Evolutionary conservation across 2,113 vertebrate genomes (phyloP), one percentile per base, ranked within the genome.

Genomic region (Corynorhinus townsendii): DNA sequence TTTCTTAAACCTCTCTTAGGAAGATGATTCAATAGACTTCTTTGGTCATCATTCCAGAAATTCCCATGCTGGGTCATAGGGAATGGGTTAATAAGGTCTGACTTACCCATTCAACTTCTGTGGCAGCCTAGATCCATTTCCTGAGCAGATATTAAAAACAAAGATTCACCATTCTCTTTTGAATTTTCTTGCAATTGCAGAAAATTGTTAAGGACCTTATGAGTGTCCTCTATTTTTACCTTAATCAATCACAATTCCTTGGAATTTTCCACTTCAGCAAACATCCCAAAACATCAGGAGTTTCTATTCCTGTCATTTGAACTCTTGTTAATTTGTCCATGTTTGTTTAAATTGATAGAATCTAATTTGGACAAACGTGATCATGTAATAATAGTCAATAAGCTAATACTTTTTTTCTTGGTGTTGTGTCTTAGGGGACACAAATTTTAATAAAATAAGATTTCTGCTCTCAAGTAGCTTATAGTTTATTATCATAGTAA

Each of bases 1-100:
- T 95, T 90, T 95, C 59, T 97, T 59, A 95, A 93, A 71, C 26
- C 80, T 75, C 73, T 89, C 26, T 90, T 80, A 68, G 66, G 76
- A 83, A 94, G 35, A 76, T 9, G 43, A 89, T 85, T 84, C 59
- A 89, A 24, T 68, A 72, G n/a, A 43, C 62, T 80, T 89, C 43
- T 83, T 93, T 94, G 26, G 69, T 71, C n/a, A 40, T 3, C 64
- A 54, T 80, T 89, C 52, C 88, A 89, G 59, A 89, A 76, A 89
- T 76, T 95, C 93, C 35, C 35, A 66, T 94, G 69, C 4, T 45
- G 26, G 5, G 30, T 91, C 30, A 86, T 87, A 20, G 38, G 38
- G 15, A 94, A 30, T 69, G 54, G 7, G 5, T 77, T 93, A 16
- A 24, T 69, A 49, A 85, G 73, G 26, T 93, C 16, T 84, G 80